Conservation (phyloP, 2,888 invertebrate genomes). For the Pharmacophagus antenor region DNA sequence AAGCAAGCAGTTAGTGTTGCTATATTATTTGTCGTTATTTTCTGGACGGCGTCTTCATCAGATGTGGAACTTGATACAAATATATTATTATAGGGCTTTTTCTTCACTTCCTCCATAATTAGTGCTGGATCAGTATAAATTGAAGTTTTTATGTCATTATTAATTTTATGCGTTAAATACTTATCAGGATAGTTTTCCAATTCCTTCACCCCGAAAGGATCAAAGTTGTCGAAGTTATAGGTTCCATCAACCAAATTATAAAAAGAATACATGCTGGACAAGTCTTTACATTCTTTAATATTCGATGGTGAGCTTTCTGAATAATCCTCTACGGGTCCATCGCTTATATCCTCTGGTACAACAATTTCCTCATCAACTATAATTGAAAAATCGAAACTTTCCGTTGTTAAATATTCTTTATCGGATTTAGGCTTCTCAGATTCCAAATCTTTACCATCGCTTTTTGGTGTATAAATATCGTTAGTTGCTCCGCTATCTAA, state of each 20-base stretch:
- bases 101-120: slow-evolving; percentile 68
- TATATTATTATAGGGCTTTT: slow-evolving; percentile 66
- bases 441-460: slow-evolving; percentile 55
- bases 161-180: slow-evolving; percentile 55
- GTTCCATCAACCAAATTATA: slow-evolving; percentile 75
- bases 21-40: slow-evolving; percentile 62
- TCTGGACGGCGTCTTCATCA: slow-evolving; percentile 52
- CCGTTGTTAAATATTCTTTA: slow-evolving; percentile 57
- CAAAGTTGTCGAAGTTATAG: slow-evolving; percentile 67
- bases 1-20: slow-evolving; percentile 81
- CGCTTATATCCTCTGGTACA: slow-evolving; percentile 48
- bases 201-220: slow-evolving; percentile 66
- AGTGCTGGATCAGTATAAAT: slow-evolving; percentile 65
- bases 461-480: slow-evolving; percentile 60
- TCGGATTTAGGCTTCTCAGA: slow-evolving; percentile 46
- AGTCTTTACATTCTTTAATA: slow-evolving; percentile 37
- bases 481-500: slow-evolving; percentile 56
- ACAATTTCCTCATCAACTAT: slow-evolving; percentile 60
- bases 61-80: slow-evolving; percentile 52
- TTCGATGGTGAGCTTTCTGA: slow-evolving; percentile 55
- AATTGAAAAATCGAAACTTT: slow-evolving; percentile 68
- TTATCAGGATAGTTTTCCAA: slow-evolving; percentile 47
- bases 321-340: slow-evolving; percentile 41
- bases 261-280: slow-evolving; percentile 50
- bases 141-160: slow-evolving; percentile 48